Base-by-base conservation (phyloP, 2,113 vertebrate genomes). In the Ptilonorhynchus violaceus region DNA sequence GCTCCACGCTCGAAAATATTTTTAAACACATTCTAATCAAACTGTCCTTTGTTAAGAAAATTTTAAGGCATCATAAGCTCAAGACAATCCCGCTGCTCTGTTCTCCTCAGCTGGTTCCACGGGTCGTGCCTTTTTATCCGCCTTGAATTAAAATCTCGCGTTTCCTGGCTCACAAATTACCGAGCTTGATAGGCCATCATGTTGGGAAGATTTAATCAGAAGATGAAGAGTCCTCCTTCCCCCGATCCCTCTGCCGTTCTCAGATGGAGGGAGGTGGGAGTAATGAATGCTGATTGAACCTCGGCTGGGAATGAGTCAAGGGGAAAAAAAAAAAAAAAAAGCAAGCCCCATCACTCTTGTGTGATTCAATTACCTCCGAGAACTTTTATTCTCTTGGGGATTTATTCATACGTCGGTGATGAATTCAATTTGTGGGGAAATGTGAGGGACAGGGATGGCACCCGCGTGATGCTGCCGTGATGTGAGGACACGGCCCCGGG, bases 281-380 rank as follows among this genome's bases (percentile, higher is more conserved):
- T 97, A 97, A 96, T 96, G 96, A 97, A 97, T 94, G 92, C 88
- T 96, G 96, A 97, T 97, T 97, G 97, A 97, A 95, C 95, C 72
- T 93, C 25, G 31, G 77, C 96, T 88, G 70, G 81, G 88, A 97
- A 97, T 85, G 96, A 97, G 91, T 72, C 88, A 92, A 95, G 67
- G 24, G 39, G 7, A 20, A 49, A 39, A 81, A 80, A 90, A 74
- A 80, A 79, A 44, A 27, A 37, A 88, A 92, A 85, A 91, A 93
- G 28, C 27, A 91, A 92, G 22, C 27, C 42, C 68, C 91, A 93
- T 95, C 81, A 90, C 75, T 92, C 88, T 92, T 80, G 84, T 95
- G 87, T 92, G 97, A 97, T 97, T 97, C 96, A 97, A 97, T 97
- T 97, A 97, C 94, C 91, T 88, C 73, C 0, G 7, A 95, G 96